Evolutionary conservation across 2,888 invertebrate genomes (phyloP), one percentile per base, ranked within the genome.

Genomic region (Autographa gamma): DNA sequence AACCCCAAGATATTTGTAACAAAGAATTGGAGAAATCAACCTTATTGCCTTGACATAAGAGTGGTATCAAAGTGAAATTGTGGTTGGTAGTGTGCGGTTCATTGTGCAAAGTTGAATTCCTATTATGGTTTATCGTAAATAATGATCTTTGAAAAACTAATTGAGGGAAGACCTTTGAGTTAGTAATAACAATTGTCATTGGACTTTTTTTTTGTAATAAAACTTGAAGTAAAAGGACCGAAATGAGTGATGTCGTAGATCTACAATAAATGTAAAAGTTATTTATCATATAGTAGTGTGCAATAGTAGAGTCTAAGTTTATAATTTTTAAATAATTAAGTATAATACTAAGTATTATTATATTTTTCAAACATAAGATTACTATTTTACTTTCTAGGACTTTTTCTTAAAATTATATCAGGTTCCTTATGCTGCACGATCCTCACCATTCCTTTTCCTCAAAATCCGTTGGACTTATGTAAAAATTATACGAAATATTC

Each of bases 401-500:
- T 32, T 32, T 5, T 32, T 32, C 32, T 32, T 32, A 32, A 32
- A 34, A 34, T 34, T 34, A 34, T 34, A 34, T 5, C 6, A 34
- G 0, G 6, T 34, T 34, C 6, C 34, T 25, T 25, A 25, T 25
- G 25, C 25, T 25, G n/a, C n/a, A 38, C 34, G 8, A 38, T 11
- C 11, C 11, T 11, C 11, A 11, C 8, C 38, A 11, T 11, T 38
- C 8, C 14, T 43, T 16, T 13, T 41, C 41, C 41, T 11, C 34
- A 41, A 13, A 41, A 41, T 41, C 41, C 13, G 41, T 48, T n/a
- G 3, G 8, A n/a, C n/a, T 48, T n/a, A 48, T 48, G 1, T 48
- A n/a, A n/a, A 48, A n/a, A n/a, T 38, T 59, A 32, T 19, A n/a
- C 60, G 41, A 60, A 56, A 25, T 52, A n/a, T 32, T 59, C 48